Percentiles rank a stretch among this genome's conserved stretches.
phyloP scores from a whole-genome alignment of 1,140 invertebrate genomes.

The Drosophila auraria region DNA sequence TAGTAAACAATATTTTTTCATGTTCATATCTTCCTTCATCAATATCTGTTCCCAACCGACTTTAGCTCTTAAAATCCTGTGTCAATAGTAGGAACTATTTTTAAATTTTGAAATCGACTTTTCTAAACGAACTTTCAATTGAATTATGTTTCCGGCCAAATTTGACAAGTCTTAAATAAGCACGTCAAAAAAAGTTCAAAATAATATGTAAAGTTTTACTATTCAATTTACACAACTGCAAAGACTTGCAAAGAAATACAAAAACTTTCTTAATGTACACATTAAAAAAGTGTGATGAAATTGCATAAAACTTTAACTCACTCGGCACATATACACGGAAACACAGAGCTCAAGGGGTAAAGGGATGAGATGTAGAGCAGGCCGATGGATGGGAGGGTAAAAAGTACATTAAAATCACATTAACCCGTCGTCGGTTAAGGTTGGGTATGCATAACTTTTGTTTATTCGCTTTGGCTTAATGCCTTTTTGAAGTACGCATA shows the following conservation, averaged over 20 bases:
- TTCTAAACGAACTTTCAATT: neutral
- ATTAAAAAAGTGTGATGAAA: constrained; percentile 50
- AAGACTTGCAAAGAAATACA: constrained; percentile 26
- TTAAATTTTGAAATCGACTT: neutral
- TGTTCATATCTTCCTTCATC: neutral
- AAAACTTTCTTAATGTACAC: constrained; percentile 50
- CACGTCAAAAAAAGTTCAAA: neutral
- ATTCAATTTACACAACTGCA: constrained; percentile 48
- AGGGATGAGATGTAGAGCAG: neutral
- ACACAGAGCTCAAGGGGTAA: constrained; percentile 4
- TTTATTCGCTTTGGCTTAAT: constrained; percentile 74
- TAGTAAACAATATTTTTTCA: too few species aligned
- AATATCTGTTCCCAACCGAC: neutral
- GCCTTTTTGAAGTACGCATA: constrained; percentile 70
- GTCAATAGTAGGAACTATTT: neutral
- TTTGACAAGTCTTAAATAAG: neutral
- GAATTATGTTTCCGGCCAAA: neutral
- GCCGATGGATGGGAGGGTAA: constrained; percentile 28
- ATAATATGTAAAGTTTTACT: constrained; percentile 29
- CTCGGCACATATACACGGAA: neutral
- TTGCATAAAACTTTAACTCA: constrained; percentile 59
- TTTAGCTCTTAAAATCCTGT: neutral
- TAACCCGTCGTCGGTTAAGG: constrained; percentile 79
- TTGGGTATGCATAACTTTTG: constrained; percentile 79
- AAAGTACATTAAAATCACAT: constrained; percentile 84